phyloP scores from a whole-genome alignment of 2,113 vertebrate species.

The Solea solea region DNA sequence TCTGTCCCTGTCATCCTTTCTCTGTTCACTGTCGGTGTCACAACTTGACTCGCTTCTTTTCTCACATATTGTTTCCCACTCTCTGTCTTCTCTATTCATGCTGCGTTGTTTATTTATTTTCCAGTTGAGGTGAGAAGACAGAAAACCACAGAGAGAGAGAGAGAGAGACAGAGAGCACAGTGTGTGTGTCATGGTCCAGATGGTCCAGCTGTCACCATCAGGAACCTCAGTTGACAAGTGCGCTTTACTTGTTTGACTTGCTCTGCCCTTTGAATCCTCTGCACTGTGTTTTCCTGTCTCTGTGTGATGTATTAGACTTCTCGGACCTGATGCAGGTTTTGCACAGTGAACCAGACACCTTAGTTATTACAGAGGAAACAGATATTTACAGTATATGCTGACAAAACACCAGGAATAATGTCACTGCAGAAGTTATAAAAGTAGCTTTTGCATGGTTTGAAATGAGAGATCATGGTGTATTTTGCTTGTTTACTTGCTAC shows the following conservation, averaged over 20 bases:
- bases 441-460: too few relatives aligned
- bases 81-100: conserved; percentile 39
- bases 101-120: conserved; percentile 74
- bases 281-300: not conserved
- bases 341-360: not conserved
- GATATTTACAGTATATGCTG: too few relatives aligned
- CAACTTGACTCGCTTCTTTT: not conserved
- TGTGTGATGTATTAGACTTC: not conserved
- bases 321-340: not conserved
- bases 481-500: too few relatives aligned
- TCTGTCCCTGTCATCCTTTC: not conserved
- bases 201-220: conserved; percentile 60
- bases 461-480: too few relatives aligned
- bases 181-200: conserved; percentile 63
- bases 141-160: conserved; percentile 42
- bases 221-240: conserved; percentile 19
- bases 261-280: not conserved
- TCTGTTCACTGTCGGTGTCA: not conserved
- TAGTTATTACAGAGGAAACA: not conserved
- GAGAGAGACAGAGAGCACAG: not conserved
- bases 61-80: conserved; percentile 18
- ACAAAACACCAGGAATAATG: too few relatives aligned
- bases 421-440: too few relatives aligned
- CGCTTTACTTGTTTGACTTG: conserved; percentile 48
- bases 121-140: conserved; percentile 61